Evolutionary conservation across 1,140 invertebrate species (phyloP).

Genomic region (Bombus superbus): DNA sequence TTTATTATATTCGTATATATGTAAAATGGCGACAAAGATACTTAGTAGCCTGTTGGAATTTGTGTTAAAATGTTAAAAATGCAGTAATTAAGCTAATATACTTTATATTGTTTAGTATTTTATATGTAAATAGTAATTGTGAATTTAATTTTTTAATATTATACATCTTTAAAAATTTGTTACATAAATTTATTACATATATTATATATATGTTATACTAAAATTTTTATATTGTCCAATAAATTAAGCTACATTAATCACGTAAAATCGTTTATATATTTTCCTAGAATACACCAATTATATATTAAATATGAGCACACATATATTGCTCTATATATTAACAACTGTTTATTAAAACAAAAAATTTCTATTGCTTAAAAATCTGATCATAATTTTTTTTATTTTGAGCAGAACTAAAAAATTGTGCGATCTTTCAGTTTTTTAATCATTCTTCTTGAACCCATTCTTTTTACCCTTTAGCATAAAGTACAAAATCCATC

Average conservation of each 20-base stretch:
- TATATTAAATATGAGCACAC: not conserved
- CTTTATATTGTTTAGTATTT: not conserved
- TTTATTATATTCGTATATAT: not conserved
- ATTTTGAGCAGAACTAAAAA: conserved; percentile 6
- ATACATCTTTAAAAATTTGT: not conserved
- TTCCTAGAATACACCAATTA: not conserved
- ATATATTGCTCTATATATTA: not conserved
- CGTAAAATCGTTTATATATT: not conserved
- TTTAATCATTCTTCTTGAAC: not conserved
- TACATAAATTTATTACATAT: not conserved
- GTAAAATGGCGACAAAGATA: not conserved
- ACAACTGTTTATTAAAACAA: not conserved
- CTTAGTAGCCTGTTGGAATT: not conserved
- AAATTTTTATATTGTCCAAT: not conserved
- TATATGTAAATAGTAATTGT: not conserved
- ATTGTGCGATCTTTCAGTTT: not conserved
- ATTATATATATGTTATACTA: not conserved
- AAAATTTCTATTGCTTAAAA: not conserved
- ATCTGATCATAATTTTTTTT: not conserved
- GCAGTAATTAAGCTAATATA: not conserved
- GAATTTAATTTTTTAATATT: not conserved
- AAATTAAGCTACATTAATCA: not conserved
- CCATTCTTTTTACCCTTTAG: not conserved
- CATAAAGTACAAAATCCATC: not conserved
- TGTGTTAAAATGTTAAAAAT: not conserved